phyloP scores from a whole-genome alignment of 2,113 vertebrate species.

The Mobula birostris region DNA sequence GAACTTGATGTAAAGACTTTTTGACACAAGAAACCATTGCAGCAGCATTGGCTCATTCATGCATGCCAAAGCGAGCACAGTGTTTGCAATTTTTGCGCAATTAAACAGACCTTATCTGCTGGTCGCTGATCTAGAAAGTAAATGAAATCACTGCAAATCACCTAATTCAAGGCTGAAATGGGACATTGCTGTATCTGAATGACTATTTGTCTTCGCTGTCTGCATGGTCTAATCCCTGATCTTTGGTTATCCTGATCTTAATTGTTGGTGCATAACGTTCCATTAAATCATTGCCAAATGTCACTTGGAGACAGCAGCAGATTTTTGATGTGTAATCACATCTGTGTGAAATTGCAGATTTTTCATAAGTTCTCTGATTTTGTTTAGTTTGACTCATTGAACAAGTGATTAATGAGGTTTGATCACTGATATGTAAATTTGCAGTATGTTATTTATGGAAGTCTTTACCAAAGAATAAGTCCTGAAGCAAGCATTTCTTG shows the following conservation, averaged over 20 bases:
- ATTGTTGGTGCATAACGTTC: neutral
- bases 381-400: neutral
- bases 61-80: neutral
- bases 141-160: neutral
- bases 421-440: neutral
- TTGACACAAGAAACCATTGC: neutral
- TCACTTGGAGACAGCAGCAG: neutral
- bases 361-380: neutral
- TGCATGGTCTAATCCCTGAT: neutral
- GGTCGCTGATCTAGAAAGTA: neutral
- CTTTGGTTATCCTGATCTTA: neutral
- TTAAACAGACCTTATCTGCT: neutral
- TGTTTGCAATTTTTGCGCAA: neutral
- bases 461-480: neutral
- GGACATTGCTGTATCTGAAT: neutral
- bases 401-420: slow-evolving; percentile 1
- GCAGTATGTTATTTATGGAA: neutral
- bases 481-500: slow-evolving; percentile 13
- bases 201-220: neutral
- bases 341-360: neutral
- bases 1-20: neutral
- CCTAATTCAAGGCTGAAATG: neutral
- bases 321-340: neutral
- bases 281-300: neutral
- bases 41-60: neutral